Evolutionary conservation across 2,888 invertebrate genomes (phyloP).

Genomic region (Clanis bilineata): DNA sequence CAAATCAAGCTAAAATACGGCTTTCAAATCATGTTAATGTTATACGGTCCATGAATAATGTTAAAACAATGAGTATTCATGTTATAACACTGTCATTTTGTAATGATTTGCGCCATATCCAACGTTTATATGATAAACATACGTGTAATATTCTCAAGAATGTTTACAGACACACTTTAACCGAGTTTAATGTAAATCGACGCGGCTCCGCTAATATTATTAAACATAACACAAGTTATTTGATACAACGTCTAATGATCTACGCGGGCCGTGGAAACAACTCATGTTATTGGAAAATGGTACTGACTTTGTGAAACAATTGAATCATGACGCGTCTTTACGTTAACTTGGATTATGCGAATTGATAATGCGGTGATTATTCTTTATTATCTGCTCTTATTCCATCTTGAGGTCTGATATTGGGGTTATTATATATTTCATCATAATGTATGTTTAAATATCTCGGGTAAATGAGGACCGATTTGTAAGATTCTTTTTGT

Average conservation of each 20-base stretch:
- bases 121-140: conserved; percentile 12
- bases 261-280: conserved; percentile 41
- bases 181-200: conserved; percentile 58
- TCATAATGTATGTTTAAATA: no score
- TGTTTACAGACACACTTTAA: conserved; percentile 50
- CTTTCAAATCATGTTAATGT: background rate
- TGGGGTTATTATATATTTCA: no score
- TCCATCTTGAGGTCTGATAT: no score
- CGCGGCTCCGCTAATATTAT: conserved; percentile 54
- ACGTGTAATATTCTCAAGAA: conserved; percentile 11
- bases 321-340: conserved; percentile 44
- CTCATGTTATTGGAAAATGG: conserved; percentile 13
- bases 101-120: conserved; percentile 10
- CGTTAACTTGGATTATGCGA: background rate
- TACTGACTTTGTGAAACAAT: conserved; percentile 16
- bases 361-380: background rate
- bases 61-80: background rate
- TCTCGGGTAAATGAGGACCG: no score
- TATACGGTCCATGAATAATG: background rate
- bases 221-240: conserved; percentile 63
- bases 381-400: no score
- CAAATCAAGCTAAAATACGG: background rate
- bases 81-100: conserved; percentile 12
- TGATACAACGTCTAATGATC: conserved; percentile 65
- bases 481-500: no score